Percentiles rank a stretch among this genome's conserved stretches.
These are phyloP conservation scores for Mycalesis mineus DNA, from an alignment of 2,888 invertebrate species.

Conservation along the genomic window DNA sequence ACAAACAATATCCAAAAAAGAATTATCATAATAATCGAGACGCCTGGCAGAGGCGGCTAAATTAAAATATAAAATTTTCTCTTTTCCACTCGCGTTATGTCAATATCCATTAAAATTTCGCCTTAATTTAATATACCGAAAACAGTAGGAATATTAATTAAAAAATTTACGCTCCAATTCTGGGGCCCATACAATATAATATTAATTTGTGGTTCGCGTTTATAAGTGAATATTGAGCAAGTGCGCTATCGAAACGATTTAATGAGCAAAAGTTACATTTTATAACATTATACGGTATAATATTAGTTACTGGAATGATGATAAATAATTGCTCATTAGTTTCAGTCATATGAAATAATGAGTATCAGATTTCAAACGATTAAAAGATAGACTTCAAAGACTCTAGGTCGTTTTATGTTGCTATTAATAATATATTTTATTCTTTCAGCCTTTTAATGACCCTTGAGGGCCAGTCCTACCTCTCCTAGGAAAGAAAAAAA, in stretches of 20 bases:
- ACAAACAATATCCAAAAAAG: neutral
- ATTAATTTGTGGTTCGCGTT: constrained; percentile 1
- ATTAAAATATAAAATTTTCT: constrained; percentile 21
- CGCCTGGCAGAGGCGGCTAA: constrained; percentile 1
- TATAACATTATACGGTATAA: neutral
- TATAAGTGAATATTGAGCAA: neutral
- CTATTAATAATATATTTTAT: too few species aligned
- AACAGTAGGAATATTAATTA: constrained; percentile 29
- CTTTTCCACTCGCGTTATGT: constrained; percentile 22
- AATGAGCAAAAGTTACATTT: neutral
- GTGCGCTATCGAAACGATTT: neutral
- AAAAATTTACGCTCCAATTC: constrained; percentile 24
- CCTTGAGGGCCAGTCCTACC: too few species aligned
- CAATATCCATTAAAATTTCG: constrained; percentile 25
- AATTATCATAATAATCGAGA: constrained; percentile 7
- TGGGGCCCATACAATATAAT: constrained; percentile 1
- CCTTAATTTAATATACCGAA: constrained; percentile 24
- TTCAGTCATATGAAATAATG: too few species aligned
- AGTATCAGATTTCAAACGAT: too few species aligned
- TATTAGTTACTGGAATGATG: too few species aligned
- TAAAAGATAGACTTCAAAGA: too few species aligned
- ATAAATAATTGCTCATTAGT: too few species aligned
- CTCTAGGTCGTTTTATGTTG: too few species aligned
- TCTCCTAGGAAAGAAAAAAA: too few species aligned
- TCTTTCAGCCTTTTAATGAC: too few species aligned